Evolutionary conservation across 2,113 vertebrate genomes (phyloP).

Genomic region (Anolis sagrei): DNA sequence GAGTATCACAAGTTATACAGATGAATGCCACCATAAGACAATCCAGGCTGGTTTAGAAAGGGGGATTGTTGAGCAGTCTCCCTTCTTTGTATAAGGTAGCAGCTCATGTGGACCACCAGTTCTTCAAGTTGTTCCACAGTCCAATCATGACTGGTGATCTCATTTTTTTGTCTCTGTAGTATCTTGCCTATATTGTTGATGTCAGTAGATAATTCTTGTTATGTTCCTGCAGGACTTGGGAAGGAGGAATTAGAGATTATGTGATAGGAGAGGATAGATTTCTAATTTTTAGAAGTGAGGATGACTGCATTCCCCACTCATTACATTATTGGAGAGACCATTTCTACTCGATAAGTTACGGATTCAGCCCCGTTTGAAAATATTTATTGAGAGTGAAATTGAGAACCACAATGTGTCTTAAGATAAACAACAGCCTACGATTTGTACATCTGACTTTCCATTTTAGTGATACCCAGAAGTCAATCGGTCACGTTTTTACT

Average conservation of each 20-base stretch:
- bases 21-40: too few relatives aligned
- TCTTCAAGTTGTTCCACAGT: background rate
- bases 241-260: background rate
- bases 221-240: background rate
- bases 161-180: background rate
- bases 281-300: background rate
- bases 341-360: background rate
- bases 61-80: too few relatives aligned
- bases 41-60: too few relatives aligned
- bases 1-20: too few relatives aligned
- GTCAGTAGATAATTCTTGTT: too few relatives aligned
- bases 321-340: background rate
- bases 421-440: background rate
- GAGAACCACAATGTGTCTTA: background rate
- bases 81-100: too few relatives aligned
- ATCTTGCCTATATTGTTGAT: background rate
- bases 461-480: background rate
- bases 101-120: background rate
- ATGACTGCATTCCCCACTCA: too few relatives aligned
- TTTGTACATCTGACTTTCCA: background rate
- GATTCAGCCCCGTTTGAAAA: background rate
- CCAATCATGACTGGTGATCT: background rate
- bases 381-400: background rate
- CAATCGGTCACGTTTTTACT: background rate
- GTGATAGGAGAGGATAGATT: background rate